A percentile compares a stretch with the other conserved stretches of the same genome.
These are phyloP conservation scores for Tenthredo amoena DNA, from an alignment of 2,888 invertebrate genomes.

Conservation along the genomic window DNA sequence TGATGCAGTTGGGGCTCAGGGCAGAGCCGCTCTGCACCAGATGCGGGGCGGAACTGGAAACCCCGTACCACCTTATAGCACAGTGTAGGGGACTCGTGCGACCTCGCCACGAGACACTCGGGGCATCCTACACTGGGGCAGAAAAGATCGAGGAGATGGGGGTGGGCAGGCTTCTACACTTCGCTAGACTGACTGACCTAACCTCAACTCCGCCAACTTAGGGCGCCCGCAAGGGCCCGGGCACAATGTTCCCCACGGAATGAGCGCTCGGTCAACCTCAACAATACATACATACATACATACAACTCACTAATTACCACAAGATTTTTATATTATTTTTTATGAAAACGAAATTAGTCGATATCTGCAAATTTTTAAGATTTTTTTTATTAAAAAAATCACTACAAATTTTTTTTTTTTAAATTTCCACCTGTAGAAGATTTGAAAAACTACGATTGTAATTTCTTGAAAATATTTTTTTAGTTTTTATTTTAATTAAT, in stretches of 20 bases:
- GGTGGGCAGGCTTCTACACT: background rate
- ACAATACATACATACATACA: no score
- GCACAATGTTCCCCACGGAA: background rate
- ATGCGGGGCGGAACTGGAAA: background rate
- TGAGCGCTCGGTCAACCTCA: conserved; percentile 27
- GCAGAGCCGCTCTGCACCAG: background rate
- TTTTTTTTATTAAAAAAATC: no score
- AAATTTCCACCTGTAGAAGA: no score
- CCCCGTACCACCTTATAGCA: background rate
- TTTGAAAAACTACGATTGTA: no score
- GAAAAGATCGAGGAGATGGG: background rate
- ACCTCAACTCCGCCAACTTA: background rate
- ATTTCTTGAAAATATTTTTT: no score
- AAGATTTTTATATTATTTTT: no score
- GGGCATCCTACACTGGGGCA: background rate
- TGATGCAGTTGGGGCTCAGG: background rate
- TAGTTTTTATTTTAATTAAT: no score
- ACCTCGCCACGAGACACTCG: background rate
- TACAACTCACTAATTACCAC: no score
- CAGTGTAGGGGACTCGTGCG: background rate
- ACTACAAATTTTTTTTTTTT: no score
- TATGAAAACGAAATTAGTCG: no score
- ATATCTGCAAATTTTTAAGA: no score
- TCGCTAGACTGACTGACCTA: background rate
- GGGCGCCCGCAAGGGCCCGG: conserved; percentile 9